phyloP scores from a whole-genome alignment of 2,113 vertebrate species.

The Percina caprodes region DNA sequence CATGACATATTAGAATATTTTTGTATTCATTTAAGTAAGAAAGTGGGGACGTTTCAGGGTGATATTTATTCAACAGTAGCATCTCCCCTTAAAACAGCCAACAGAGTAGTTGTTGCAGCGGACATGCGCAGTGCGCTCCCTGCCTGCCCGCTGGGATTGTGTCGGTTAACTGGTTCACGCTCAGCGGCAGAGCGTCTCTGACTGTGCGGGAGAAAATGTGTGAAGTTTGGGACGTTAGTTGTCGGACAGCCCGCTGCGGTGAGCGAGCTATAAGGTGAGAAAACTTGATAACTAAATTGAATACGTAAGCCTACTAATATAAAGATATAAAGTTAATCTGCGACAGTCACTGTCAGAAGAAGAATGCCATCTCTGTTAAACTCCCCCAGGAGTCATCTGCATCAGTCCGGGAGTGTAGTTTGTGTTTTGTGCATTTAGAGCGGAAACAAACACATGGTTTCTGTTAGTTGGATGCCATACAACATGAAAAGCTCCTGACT shows the following conservation, averaged over 20 bases:
- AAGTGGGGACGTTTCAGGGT: no score
- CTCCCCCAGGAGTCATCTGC: no score
- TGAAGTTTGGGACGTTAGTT: background rate
- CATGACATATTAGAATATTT: no score
- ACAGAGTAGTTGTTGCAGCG: background rate
- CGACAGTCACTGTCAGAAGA: background rate
- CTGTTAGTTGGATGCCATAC: background rate
- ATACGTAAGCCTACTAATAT: background rate
- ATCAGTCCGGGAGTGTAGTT: background rate
- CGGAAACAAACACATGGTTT: background rate
- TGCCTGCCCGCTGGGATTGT: background rate
- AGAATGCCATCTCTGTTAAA: background rate
- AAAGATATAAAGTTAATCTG: no score
- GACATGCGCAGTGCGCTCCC: slow-evolving; percentile 54
- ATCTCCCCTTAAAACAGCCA: no score
- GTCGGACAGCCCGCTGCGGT: background rate
- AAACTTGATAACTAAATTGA: background rate
- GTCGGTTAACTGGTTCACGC: background rate
- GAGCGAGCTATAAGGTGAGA: slow-evolving; percentile 38
- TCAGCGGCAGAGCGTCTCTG: background rate
- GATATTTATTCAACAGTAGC: no score
- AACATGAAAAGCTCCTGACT: background rate
- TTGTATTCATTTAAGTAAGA: no score
- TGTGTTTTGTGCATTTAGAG: background rate
- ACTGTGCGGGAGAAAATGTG: slow-evolving; percentile 43